Evolutionary conservation across 2,888 invertebrate genomes (phyloP), one percentile per base, ranked within the genome.

Genomic region (Dasypolia templi): DNA sequence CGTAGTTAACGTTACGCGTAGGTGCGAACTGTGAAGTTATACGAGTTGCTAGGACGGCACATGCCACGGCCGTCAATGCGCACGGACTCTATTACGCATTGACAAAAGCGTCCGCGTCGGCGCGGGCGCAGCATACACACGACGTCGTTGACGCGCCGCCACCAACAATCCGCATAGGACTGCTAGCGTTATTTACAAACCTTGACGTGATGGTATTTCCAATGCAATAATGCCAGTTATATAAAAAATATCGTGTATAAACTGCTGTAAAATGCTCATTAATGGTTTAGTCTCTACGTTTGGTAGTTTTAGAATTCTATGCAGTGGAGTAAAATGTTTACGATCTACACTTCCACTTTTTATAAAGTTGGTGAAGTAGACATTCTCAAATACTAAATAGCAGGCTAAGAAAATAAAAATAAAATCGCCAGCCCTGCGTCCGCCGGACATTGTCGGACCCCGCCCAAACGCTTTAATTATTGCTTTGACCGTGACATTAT

Each of bases 91-190:
- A 95, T 94, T 93, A 93, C 95, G 93, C 92, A 94, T 93, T 93
- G 93, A 92, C 89, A 89, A 86, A 87, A 79, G 81, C 85, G 80
- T 62, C 71, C 72, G 90, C 77, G 35, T 62, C 68, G 74, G 90
- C 78, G 90, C 92, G 84, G 84, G 85, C 86, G 82, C 82, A 82
- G 95, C 92, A 95, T 95, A 95, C 94, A 94, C 94, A 95, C 91
- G 93, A 93, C 92, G 84, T 92, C 90, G 91, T 95, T 94, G 89
- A 86, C 84, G 77, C 81, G 65, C 78, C 76, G 80, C 73, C 81
- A 83, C 71, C 82, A 77, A 72, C 79, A 84, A 82, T 78, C 83
- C 86, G 79, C 83, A 74, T 82, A 88, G 90, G 86, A 89, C 89
- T 88, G 86, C 71, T 81, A 80, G 55, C 65, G 73, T 73, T 75